Base-by-base conservation (phyloP, 2,113 vertebrate genomes). In the Salvator merianae region DNA sequence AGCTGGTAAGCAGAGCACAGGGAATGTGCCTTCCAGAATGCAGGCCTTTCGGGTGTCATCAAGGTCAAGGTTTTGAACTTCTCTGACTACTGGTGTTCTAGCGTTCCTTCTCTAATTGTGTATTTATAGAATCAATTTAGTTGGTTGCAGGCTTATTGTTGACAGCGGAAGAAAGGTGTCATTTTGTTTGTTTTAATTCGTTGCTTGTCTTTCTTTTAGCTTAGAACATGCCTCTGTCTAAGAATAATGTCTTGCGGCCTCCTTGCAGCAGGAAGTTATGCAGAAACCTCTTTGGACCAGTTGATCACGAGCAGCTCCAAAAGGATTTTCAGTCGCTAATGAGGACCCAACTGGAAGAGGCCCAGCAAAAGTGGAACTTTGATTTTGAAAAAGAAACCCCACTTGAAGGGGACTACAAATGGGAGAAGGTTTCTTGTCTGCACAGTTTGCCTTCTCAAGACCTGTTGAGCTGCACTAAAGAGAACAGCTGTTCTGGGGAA, bases 281-380 rank as follows among this genome's bases (percentile, higher is more conserved):
- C 75, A 94, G 97, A 40, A 97, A 87, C 89, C 97, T 99, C 86
- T 99, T 99, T 1, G 98, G 98, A 26, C 96, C 96, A 0, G 95
- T 98, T 47, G 97, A 99, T 93, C 93, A 95, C 0, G 93, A 97
- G 9, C 95, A 98, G 92, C 93, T 99, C 69, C 94, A 92, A 84
- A 84, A 34, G 0, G 98, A 98, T 83, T 96, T 95, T 20, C 92
- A 94, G 1, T 78, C 89, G 0, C 76, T 95, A 8, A 82, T 98
- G 86, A 91, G 43, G 24, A 90, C 91, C 4, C 95, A 97, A 18
- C 92, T 97, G 81, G 95, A 97, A 24, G 97, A 97, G 26, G 97
- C 97, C 6, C 94, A 94, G 0, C 86, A 32, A 0, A 97, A 96
- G 28, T 99, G 98, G 98, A 96, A 97, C 92, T 99, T 98, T 38